phyloP scores from a whole-genome alignment of 2,797 vertebrate species.

The Pipistrellus nathusii region DNA sequence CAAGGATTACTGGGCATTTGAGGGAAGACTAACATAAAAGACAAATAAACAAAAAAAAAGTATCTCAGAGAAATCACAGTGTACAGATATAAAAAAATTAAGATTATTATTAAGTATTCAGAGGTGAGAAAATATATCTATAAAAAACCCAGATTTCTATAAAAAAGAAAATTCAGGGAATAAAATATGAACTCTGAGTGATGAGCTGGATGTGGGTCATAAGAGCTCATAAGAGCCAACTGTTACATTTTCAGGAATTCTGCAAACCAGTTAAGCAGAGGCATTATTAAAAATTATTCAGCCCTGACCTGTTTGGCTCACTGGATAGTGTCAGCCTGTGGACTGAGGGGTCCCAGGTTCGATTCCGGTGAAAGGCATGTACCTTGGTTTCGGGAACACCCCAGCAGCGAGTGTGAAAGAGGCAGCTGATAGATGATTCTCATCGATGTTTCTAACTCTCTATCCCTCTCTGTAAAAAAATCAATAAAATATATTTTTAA shows the following conservation, averaged over 20 bases:
- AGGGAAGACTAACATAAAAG: background rate
- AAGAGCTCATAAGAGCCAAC: background rate
- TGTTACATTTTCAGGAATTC: conserved; percentile 32
- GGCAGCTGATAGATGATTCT: background rate
- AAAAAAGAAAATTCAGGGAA: background rate
- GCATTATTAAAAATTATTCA: background rate
- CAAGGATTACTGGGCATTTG: background rate
- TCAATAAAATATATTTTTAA: background rate
- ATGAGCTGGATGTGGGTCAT: background rate
- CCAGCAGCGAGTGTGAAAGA: background rate
- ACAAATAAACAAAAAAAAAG: background rate
- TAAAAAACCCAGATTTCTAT: background rate
- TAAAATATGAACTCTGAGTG: background rate
- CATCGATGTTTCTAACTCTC: background rate
- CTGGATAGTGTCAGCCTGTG: no score
- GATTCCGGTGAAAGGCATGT: no score
- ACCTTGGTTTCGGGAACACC: no score
- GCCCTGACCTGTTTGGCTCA: no score
- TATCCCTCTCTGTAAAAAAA: background rate
- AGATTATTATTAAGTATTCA: conserved; percentile 1
- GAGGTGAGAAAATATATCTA: background rate
- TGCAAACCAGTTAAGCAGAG: background rate
- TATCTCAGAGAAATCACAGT: background rate
- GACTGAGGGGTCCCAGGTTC: no score
- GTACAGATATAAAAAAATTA: background rate